Conservation (phyloP, 2,113 vertebrate genomes). For the Phaetusa simplex region DNA sequence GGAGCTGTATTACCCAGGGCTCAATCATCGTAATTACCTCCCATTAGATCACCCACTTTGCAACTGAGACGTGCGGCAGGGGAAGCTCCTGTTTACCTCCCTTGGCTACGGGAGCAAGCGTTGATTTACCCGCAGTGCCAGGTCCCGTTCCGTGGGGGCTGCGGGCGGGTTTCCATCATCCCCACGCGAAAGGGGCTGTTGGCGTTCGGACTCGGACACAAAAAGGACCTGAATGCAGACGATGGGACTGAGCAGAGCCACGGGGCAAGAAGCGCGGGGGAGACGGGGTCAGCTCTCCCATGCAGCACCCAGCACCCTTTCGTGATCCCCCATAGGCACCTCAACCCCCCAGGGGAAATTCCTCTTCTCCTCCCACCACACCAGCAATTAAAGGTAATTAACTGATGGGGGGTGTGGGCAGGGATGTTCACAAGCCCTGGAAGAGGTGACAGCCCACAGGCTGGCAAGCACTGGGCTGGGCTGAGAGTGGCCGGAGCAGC, state of each 20-base stretch:
- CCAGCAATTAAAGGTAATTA: background rate
- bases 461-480: background rate
- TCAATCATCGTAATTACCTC: background rate
- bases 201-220: fast-evolving
- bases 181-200: fast-evolving
- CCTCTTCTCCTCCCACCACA: background rate
- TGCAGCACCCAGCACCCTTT: background rate
- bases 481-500: background rate
- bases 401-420: background rate
- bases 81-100: background rate
- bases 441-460: background rate
- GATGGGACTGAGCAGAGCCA: background rate
- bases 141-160: background rate
- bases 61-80: fast-evolving
- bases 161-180: background rate
- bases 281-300: background rate
- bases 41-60: background rate
- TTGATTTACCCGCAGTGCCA: fast-evolving
- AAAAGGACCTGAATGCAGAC: fast-evolving
- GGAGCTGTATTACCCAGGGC: background rate
- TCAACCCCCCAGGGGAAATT: background rate
- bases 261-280: fast-evolving
- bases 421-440: background rate
- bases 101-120: background rate
- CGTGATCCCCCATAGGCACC: fast-evolving